These are phyloP conservation scores for Trachelipus rathkii DNA, from an alignment of 1,140 invertebrate genomes.

Conservation along the genomic window DNA sequence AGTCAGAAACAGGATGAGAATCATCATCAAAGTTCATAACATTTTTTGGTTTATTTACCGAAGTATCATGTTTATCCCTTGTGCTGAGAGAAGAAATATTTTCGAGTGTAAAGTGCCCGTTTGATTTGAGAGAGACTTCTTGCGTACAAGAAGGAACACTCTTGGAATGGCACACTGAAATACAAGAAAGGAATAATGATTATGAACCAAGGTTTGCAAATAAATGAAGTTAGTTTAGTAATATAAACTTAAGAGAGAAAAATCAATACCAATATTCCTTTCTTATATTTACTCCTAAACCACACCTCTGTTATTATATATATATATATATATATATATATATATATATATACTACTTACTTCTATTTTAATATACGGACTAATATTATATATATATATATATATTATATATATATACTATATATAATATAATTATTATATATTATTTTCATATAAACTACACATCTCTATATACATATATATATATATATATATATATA, in stretches of 20 bases:
- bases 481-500: too few relatives aligned
- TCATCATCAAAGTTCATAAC: not conserved
- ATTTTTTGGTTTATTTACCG: not conserved
- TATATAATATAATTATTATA: too few relatives aligned
- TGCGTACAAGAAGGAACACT: not conserved
- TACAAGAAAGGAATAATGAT: slow-evolving; percentile 9
- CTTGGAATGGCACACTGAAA: not conserved
- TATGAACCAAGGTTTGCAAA: not conserved
- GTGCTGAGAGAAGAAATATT: not conserved
- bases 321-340: too few relatives aligned
- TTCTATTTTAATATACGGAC: too few relatives aligned
- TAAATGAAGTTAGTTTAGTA: not conserved
- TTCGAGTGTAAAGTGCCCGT: not conserved
- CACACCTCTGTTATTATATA: too few relatives aligned
- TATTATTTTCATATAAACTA: too few relatives aligned
- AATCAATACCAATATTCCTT: not conserved
- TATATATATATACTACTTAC: too few relatives aligned
- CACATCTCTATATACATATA: too few relatives aligned
- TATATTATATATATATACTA: too few relatives aligned
- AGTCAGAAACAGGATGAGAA: not conserved
- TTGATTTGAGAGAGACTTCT: not conserved
- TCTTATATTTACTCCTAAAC: not conserved
- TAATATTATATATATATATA: too few relatives aligned
- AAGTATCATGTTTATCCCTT: not conserved
- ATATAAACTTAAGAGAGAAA: not conserved